Evolutionary conservation across 1,140 invertebrate species (phyloP), one percentile per base, ranked within the genome.

Genomic region (Pissodes strobi): DNA sequence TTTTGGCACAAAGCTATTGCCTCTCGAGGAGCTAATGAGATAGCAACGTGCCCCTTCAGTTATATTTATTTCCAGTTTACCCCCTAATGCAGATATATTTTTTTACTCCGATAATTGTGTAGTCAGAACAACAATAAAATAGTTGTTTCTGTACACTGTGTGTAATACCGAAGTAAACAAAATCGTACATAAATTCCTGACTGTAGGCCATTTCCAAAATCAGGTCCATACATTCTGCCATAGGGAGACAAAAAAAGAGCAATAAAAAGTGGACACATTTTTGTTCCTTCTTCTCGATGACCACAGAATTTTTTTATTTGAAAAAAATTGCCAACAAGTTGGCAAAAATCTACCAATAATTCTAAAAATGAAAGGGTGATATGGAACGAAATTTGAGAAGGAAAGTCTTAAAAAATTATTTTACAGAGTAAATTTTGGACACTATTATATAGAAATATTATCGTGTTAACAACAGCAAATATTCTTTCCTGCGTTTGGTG

Each of bases 351-450:
- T 46, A 46, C 43, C 2, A 46, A 46, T 15, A 46, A 46, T 46
- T 46, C 43, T 46, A 15, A 46, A 46, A 46, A 46, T 17, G 43
- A 46, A 46, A 21, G 18, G 19, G 43, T 46, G 13, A 46, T 46
- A 17, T 2, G 13, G 2, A 21, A 21, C 19, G 43, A 46, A 15
- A 46, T 46, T 9, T 55, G 27, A 25, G 15, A 21, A 5, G 21
- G 37, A 56, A 56, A 56, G 22, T 43, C 56, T 23, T 59, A 39
- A 12, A n/a, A 39, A 39, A 55, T n/a, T n/a, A n/a, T n/a, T n/a
- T n/a, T n/a, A n/a, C n/a, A n/a, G n/a, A n/a, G n/a, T n/a, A n/a
- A n/a, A n/a, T n/a, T n/a, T n/a, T n/a, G n/a, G n/a, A n/a, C n/a
- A n/a, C n/a, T n/a, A n/a, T n/a, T n/a, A n/a, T n/a, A n/a, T n/a